Percentiles rank a stretch among this genome's conserved stretches.
These are phyloP conservation scores for Heliconius charithonia DNA, from an alignment of 2,888 invertebrate genomes.

Conservation along the genomic window DNA sequence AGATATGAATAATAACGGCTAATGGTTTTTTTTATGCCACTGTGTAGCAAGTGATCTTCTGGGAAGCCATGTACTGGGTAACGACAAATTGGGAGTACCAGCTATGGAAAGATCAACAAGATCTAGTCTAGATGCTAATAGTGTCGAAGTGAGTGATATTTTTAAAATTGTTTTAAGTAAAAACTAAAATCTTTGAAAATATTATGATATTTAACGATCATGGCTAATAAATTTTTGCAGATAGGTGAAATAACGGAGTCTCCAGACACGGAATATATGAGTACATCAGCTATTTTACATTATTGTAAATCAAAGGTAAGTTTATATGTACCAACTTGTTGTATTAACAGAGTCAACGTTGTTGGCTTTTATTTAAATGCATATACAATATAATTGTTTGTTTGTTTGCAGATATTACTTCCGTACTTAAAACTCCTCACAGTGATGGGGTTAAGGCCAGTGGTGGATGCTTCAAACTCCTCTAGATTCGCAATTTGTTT, in stretches of 20 bases:
- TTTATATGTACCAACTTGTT: not conserved
- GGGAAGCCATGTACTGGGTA: slow-evolving; percentile 79
- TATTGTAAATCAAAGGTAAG: slow-evolving; percentile 90
- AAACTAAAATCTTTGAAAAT: not conserved
- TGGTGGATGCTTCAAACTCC: slow-evolving; percentile 85
- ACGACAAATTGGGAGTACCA: slow-evolving; percentile 69
- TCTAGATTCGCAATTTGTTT: slow-evolving; percentile 84
- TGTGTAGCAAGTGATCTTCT: slow-evolving; percentile 79
- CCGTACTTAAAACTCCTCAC: slow-evolving; percentile 90
- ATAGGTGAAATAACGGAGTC: slow-evolving; percentile 88
- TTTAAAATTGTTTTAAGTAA: not conserved
- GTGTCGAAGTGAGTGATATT: slow-evolving; percentile 76
- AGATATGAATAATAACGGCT: slow-evolving; percentile 77
- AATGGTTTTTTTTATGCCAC: slow-evolving; percentile 71
- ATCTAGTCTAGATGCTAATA: slow-evolving; percentile 76
- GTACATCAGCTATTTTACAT: slow-evolving; percentile 90
- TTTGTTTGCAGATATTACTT: slow-evolving; percentile 87
- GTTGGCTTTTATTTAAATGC: not conserved
- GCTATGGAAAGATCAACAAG: slow-evolving; percentile 76
- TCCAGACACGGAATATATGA: slow-evolving; percentile 86
- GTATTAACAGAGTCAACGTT: not conserved
- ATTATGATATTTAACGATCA: not conserved
- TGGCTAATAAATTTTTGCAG: slow-evolving; percentile 64
- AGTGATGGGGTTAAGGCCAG: slow-evolving; percentile 89
- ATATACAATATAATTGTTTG: slow-evolving; percentile 22